A percentile compares a stretch with the other conserved stretches of the same genome.
phyloP scores from a whole-genome alignment of 1,140 invertebrate species.

The Megathymus violae region DNA sequence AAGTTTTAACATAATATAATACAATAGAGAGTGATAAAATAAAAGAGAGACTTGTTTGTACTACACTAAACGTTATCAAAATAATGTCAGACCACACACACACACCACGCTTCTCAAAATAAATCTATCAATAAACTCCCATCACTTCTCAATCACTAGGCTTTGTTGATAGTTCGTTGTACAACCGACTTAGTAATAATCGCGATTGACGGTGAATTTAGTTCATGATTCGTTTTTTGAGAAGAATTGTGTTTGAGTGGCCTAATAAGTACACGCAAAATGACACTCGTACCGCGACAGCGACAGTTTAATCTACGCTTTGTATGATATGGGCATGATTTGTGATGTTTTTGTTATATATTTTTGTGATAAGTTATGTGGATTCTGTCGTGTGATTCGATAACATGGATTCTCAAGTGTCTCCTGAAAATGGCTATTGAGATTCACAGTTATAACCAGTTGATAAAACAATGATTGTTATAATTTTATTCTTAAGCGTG shows the following conservation, averaged over 20 bases:
- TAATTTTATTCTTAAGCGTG: too few species aligned
- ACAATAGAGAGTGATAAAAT: slow-evolving; percentile 79
- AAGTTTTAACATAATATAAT: slow-evolving; percentile 61
- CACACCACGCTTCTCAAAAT: slow-evolving; percentile 11
- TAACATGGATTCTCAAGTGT: slow-evolving; percentile 12
- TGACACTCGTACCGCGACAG: slow-evolving; percentile 72
- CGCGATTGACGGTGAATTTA: slow-evolving; percentile 19
- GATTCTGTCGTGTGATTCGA: slow-evolving; percentile 43
- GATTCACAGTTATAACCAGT: slow-evolving; percentile 44
- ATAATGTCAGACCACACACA: slow-evolving; percentile 16
- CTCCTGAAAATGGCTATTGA: slow-evolving; percentile 41
- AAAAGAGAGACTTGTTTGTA: slow-evolving; percentile 80
- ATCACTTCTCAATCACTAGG: too few species aligned
- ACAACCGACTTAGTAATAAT: too few species aligned
- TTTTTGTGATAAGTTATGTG: slow-evolving; percentile 58
- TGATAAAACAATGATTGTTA: background rate
- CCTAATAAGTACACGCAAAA: slow-evolving; percentile 70
- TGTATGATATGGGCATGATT: slow-evolving; percentile 55
- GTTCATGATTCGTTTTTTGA: slow-evolving; percentile 9
- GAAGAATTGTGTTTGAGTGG: slow-evolving; percentile 16
- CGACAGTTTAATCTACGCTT: slow-evolving; percentile 43
- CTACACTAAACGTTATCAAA: slow-evolving; percentile 68
- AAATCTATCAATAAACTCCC: background rate
- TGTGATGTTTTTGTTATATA: slow-evolving; percentile 72
- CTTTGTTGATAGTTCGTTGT: too few species aligned